These are phyloP conservation scores for Sprattus sprattus DNA, from an alignment of 2,113 vertebrate genomes.

Conservation along the genomic window DNA sequence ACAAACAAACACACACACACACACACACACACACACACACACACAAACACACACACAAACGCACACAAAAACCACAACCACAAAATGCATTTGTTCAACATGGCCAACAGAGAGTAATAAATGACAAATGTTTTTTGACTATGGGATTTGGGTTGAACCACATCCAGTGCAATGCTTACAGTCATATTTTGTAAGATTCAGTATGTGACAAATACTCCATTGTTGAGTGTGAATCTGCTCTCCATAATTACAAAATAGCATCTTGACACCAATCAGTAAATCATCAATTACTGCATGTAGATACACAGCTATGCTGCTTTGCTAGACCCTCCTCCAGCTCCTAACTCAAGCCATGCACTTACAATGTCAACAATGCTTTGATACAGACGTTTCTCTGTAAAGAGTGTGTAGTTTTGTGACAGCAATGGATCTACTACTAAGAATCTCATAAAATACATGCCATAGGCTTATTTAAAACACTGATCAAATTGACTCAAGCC, in stretches of 20 bases:
- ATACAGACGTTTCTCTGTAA: constrained; percentile 28
- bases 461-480: constrained; percentile 24
- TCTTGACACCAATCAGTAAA: too few relatives aligned
- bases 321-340: background rate
- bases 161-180: background rate
- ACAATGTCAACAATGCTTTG: background rate
- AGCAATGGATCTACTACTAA: background rate
- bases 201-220: background rate
- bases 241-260: background rate
- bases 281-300: background rate
- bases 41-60: too few relatives aligned
- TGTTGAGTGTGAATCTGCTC: background rate
- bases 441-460: too few relatives aligned
- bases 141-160: background rate
- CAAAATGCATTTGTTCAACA: too few relatives aligned
- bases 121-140: background rate
- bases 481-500: background rate
- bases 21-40: too few relatives aligned
- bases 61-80: too few relatives aligned
- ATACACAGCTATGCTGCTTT: background rate
- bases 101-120: background rate
- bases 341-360: background rate
- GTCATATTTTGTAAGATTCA: background rate
- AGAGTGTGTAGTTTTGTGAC: background rate
- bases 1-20: too few relatives aligned